Percentiles rank a stretch among this genome's conserved stretches.
Conservation (phyloP, 2,797 vertebrate genomes). For the Yasuhikotakia modesta region DNA sequence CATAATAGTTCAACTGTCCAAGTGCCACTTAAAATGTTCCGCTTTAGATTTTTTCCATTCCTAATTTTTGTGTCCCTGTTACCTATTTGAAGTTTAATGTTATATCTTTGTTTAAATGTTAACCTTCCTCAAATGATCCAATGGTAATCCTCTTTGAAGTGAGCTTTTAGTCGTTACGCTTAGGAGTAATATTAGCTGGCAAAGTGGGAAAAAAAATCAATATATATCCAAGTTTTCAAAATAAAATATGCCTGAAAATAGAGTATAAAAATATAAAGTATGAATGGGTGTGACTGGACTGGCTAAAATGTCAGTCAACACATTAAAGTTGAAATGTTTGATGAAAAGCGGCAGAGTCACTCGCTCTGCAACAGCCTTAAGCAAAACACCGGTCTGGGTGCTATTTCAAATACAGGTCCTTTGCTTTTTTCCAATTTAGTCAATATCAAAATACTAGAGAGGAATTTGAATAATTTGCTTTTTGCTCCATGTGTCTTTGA, state of each 20-base stretch:
- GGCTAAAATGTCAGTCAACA: slow-evolving; percentile 17
- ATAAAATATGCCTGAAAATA: slow-evolving; percentile 13
- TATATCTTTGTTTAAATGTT: not conserved
- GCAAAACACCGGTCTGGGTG: not conserved
- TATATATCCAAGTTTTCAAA: not conserved
- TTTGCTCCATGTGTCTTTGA: not conserved
- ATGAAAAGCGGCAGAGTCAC: slow-evolving; percentile 27
- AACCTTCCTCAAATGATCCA: not conserved
- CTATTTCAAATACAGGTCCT: slow-evolving; percentile 6
- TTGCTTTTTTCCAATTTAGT: slow-evolving; percentile 30
- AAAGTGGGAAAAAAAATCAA: slow-evolving; percentile 1
- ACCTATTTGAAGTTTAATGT: not conserved
- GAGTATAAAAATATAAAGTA: slow-evolving; percentile 12
- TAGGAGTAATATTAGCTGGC: not conserved
- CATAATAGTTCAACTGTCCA: not conserved
- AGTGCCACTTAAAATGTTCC: slow-evolving; percentile 9
- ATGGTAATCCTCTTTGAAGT: slow-evolving; percentile 7
- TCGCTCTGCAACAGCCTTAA: not conserved
- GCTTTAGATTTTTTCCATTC: too few species aligned
- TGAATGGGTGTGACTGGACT: slow-evolving; percentile 18
- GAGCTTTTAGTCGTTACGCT: not conserved
- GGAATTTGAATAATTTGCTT: slow-evolving; percentile 31
- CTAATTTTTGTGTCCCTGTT: not conserved
- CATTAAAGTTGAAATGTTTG: slow-evolving; percentile 18
- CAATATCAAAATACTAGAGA: slow-evolving; percentile 1